phyloP scores from a whole-genome alignment of 2,888 invertebrate genomes.

The Dynastes grantii region DNA sequence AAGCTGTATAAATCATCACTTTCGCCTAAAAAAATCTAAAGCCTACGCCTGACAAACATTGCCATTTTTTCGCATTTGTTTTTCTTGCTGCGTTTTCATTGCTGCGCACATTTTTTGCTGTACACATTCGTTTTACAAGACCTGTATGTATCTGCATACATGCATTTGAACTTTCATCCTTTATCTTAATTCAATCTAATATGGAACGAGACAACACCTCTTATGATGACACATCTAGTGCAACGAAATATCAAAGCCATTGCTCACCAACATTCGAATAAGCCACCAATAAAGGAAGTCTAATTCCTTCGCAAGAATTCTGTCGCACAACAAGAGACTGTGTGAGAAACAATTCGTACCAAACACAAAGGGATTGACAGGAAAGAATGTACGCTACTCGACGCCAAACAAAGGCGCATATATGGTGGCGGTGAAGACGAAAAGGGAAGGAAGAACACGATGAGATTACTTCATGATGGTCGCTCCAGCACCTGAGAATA shows the following conservation, averaged over 20 bases:
- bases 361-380: constrained; percentile 28
- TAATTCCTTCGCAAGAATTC: constrained; percentile 17
- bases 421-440: background rate
- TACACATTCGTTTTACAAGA: too few species aligned
- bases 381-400: constrained; percentile 30
- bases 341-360: constrained; percentile 42
- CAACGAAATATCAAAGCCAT: background rate
- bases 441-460: constrained; percentile 22
- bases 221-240: background rate
- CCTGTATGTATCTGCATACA: too few species aligned
- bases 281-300: constrained; percentile 20
- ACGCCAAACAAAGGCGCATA: constrained; percentile 16
- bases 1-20: too few species aligned
- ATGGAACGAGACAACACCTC: too few species aligned
- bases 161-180: too few species aligned
- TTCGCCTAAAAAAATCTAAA: too few species aligned
- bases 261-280: background rate
- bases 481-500: constrained; percentile 30
- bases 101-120: too few species aligned
- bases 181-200: too few species aligned
- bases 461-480: constrained; percentile 17
- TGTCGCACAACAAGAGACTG: constrained; percentile 19
- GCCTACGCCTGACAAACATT: too few species aligned
- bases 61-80: too few species aligned
- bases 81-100: too few species aligned